Percentiles rank a stretch among this genome's conserved stretches.
Conservation (phyloP, 2,888 invertebrate species). For the Linnaemya tessellans region DNA sequence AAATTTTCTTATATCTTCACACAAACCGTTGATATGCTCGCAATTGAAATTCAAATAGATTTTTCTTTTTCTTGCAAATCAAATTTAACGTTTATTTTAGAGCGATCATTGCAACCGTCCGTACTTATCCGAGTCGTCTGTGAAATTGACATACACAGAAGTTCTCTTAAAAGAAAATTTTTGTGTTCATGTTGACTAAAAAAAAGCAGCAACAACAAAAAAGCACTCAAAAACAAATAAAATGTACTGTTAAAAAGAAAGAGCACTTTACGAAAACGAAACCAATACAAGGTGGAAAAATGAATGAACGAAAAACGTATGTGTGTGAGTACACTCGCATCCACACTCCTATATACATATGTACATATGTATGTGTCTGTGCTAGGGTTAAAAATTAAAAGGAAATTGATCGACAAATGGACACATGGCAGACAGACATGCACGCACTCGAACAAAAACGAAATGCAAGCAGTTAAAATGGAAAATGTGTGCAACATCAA, state of each 20-base stretch:
- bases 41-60: conserved; percentile 27
- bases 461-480: not conserved
- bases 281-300: conserved; percentile 17
- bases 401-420: conserved; percentile 36
- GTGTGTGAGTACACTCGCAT: conserved; percentile 8
- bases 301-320: conserved; percentile 9
- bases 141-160: conserved; percentile 60
- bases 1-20: conserved; percentile 25
- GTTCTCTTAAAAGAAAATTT: conserved; percentile 66
- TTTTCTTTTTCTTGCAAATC: conserved; percentile 25
- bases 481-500: conserved; percentile 29
- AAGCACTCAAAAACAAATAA: conserved; percentile 1
- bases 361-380: too few relatives aligned
- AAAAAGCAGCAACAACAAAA: not conserved
- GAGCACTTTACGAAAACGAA: conserved; percentile 50
- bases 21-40: conserved; percentile 35
- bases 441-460: not conserved
- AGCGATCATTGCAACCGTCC: conserved; percentile 64
- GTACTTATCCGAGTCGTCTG: conserved; percentile 58
- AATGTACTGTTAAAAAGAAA: conserved; percentile 35
- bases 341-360: too few relatives aligned
- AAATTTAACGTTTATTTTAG: conserved; percentile 66
- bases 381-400: conserved; percentile 13
- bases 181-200: conserved; percentile 17
- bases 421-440: not conserved